Evolutionary conservation across 35 echinoderm and acorn worm species (phyloP), one percentile per base, ranked within the genome.

Genomic region (Eucidaris tribuloides): DNA sequence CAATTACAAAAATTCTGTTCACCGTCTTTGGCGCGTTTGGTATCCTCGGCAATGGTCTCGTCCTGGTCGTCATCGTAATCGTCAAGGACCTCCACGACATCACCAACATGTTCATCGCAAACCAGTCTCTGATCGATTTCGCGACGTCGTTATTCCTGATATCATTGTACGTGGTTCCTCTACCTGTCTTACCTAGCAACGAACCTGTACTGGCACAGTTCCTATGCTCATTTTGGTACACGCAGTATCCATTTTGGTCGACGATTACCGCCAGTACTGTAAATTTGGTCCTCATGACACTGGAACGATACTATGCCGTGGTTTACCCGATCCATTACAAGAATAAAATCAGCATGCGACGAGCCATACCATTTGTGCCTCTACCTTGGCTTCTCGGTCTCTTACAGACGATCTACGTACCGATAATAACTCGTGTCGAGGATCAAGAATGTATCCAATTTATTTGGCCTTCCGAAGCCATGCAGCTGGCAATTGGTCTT

Each of bases 101-200:
- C 23, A 70, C 77, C 3, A 92, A 86, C 55, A 28, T 92, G 34
- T 50, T 92, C 13, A 79, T 92, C 60, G 74, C 74, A 32, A 92
- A 92, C 45, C 89, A 92, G 36, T 92, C 89, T 31, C 41, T 92
- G 3, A 59, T 81, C 2, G 89, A 92, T 57, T 80, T 92, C 20
- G 1, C 24, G 1, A 92, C 62, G 50, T 86, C 83, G 29, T 3
- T 92, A 2, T 46, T 92, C 4, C 52, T 92, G 5, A 2, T 81
- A 30, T 40, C 48, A 33, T 29, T 39, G 7, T 92, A n/a, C n/a
- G n/a, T n/a, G n/a, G n/a, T n/a, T n/a, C n/a, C n/a, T n/a, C n/a
- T n/a, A n/a, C n/a, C n/a, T n/a, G n/a, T n/a, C n/a, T n/a, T 92
- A 45, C 36, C 79, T 3, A 20, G 35, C 41, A 45, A 45, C 3